Evolutionary conservation across 2,113 vertebrate species (phyloP).

Genomic region (Melanocharis versteri): DNA sequence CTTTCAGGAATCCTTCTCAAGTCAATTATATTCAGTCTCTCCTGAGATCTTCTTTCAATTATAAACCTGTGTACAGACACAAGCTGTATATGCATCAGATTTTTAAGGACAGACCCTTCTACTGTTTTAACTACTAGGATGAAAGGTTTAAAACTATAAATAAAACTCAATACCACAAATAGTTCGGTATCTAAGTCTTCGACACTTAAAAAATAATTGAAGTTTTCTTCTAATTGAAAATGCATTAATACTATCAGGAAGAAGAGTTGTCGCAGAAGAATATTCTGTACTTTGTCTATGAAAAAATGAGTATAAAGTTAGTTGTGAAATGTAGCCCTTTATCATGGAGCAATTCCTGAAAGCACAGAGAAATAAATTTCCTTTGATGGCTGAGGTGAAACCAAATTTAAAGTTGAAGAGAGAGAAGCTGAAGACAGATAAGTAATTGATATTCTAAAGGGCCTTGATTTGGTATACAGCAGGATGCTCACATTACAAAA

Average conservation of each 20-base stretch:
- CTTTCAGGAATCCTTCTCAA: neutral
- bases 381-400: neutral
- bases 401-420: neutral
- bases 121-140: neutral
- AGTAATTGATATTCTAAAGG: neutral
- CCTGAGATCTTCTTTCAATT: neutral
- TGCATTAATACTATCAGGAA: neutral
- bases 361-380: neutral
- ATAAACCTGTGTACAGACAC: neutral
- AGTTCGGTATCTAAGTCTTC: neutral
- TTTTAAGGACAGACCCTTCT: neutral
- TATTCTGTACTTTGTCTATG: neutral
- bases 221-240: neutral
- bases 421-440: neutral
- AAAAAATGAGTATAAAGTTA: neutral
- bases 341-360: neutral
- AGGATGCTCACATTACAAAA: neutral
- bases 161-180: neutral
- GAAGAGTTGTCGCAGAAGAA: neutral
- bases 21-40: neutral
- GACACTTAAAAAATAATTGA: neutral
- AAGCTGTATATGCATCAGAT: neutral
- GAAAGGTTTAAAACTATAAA: neutral
- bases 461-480: neutral
- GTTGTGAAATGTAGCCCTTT: neutral